Conservation (phyloP, 2,797 vertebrate genomes). For the Prionace glauca region DNA sequence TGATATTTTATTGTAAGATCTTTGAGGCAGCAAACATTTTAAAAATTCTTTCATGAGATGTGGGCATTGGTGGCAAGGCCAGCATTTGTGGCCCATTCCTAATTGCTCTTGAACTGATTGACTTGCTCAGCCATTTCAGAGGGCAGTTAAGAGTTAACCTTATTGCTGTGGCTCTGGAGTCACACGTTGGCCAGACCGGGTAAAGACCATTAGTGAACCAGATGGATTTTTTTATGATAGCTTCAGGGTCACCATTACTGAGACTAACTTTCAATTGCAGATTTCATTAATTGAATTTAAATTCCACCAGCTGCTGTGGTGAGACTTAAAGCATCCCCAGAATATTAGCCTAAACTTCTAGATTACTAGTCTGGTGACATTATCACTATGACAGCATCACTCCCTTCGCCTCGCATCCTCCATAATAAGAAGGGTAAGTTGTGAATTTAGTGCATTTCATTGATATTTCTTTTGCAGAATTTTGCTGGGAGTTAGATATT, state of each 20-base stretch:
- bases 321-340: too few relatives aligned
- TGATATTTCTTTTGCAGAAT: neutral
- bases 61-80: neutral
- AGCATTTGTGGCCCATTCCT: neutral
- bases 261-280: neutral
- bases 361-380: too few relatives aligned
- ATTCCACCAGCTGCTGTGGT: neutral
- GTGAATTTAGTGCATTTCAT: neutral
- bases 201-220: neutral
- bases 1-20: neutral
- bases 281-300: neutral
- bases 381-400: neutral
- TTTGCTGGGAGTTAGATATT: neutral
- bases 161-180: neutral
- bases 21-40: neutral
- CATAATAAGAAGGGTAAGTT: neutral
- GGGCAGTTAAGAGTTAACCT: neutral
- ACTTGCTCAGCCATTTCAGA: neutral
- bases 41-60: neutral
- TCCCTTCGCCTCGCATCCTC: neutral
- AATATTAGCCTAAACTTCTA: neutral
- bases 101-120: neutral
- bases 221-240: neutral
- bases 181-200: neutral
- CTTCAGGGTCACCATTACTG: neutral